Base-by-base conservation (phyloP, 2,797 vertebrate species). In the Molossus molossus region DNA sequence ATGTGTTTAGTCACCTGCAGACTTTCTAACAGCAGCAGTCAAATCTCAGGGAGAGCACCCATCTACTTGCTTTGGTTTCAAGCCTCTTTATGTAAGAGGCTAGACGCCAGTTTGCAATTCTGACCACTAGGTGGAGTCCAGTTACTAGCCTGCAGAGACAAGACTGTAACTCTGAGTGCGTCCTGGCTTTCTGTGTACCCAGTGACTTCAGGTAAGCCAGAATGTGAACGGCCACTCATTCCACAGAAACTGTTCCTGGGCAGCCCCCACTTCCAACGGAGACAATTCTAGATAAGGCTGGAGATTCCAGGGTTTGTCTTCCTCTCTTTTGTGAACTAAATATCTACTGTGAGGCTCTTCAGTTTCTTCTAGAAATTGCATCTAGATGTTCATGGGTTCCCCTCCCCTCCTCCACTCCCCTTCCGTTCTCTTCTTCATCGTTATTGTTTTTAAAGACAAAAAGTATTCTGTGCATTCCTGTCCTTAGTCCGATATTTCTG, bases 121-220 rank as follows among this genome's bases (percentile, higher is more conserved):
- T 11, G 65, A 72, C 95, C 96, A 80, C 96, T 90, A 89, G 95
- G 45, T 37, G 97, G 96, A 94, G 94, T 65, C 70, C 94, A 77
- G 93, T 64, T 82, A 57, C 86, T 69, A 94, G 81, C 40, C n/a
- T 72, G 67, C 48, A 83, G 72, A 77, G 20, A 37, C 10, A n/a
- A 6, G 50, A 4, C 2, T 0, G 17, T 6, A 1, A 11, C 1
- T 25, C 18, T n/a, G 45, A 57, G 2, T 3, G 3, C 20, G 14
- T 67, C 12, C 40, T 8, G 2, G 67, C 70, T 72, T 55, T 15
- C 37, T 9, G 7, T 0, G 27, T 5, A 62, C 8, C 33, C 55
- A 14, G 18, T 0, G 40, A 40, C 75, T 29, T 55, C 2, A 0
- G 10, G 18, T 48, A 33, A 14, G n/a, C 3, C 62, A 14, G 55